These are phyloP conservation scores for Atrina japonica DNA, from an alignment of 2,888 invertebrate species.

Conservation along the genomic window DNA sequence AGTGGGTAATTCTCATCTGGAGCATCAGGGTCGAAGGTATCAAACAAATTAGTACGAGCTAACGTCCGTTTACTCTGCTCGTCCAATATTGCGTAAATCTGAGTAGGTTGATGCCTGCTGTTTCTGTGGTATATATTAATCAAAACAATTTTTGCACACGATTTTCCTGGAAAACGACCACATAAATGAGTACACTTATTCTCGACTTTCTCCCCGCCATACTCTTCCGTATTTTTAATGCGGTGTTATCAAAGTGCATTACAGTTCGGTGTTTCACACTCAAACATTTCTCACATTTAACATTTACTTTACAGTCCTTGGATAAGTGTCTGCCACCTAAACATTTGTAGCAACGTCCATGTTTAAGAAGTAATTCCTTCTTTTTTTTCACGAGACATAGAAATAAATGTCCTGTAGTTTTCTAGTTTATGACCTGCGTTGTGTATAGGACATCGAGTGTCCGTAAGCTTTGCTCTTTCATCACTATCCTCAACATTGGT, in stretches of 20 bases:
- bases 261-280: no score
- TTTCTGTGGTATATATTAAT: background rate
- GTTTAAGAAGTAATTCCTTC: slow-evolving; percentile 11
- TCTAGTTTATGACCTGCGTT: slow-evolving; percentile 14
- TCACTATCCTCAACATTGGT: slow-evolving; percentile 13
- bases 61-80: slow-evolving; percentile 10
- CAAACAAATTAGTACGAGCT: slow-evolving; percentile 1
- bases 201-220: background rate
- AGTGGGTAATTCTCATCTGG: background rate
- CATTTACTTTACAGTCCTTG: no score
- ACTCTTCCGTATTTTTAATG: no score
- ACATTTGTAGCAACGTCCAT: slow-evolving; percentile 31
- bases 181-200: background rate
- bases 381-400: background rate
- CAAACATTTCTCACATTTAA: no score
- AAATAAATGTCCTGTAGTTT: slow-evolving; percentile 7
- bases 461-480: no score
- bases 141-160: slow-evolving; percentile 3
- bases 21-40: background rate
- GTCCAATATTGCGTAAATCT: slow-evolving; percentile 11
- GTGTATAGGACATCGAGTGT: slow-evolving; percentile 15
- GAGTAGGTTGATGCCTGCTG: background rate
- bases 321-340: slow-evolving; percentile 7
- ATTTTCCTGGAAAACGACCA: background rate
- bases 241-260: no score